These are phyloP conservation scores for Agrenia bidenticulata DNA, from an alignment of 2,888 invertebrate species.

Conservation along the genomic window DNA sequence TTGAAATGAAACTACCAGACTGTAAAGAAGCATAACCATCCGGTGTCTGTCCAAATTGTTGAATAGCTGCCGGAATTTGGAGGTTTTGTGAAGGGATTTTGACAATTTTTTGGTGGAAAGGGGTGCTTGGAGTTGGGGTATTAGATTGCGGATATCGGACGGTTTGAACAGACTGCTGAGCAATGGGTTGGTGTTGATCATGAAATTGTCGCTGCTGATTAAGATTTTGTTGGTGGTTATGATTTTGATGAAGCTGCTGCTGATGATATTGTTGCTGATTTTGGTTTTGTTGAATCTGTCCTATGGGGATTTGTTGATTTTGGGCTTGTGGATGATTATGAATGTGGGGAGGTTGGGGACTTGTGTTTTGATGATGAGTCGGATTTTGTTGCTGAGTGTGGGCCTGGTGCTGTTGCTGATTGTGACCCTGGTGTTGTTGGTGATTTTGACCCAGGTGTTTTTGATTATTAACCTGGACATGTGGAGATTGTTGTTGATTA, in stretches of 20 bases:
- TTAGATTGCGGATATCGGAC: neutral
- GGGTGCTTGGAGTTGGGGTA: conserved; percentile 12
- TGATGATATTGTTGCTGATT: conserved; percentile 14
- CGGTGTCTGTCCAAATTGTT: conserved; percentile 18
- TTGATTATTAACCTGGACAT: conserved; percentile 7
- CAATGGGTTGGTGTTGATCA: conserved; percentile 21
- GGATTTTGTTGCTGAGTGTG: conserved; percentile 6
- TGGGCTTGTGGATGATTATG: conserved; percentile 7
- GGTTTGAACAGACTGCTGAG: conserved; percentile 1
- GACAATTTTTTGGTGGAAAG: conserved; percentile 23
- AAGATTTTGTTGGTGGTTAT: conserved; percentile 18
- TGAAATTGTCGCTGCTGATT: conserved; percentile 23
- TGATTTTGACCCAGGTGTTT: conserved; percentile 10
- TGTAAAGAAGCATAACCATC: conserved; percentile 41
- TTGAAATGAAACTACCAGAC: conserved; percentile 43
- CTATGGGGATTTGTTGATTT: conserved; percentile 16
- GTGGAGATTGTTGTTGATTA: neutral
- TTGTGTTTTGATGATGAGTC: conserved; percentile 17
- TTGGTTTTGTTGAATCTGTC: conserved; percentile 19
- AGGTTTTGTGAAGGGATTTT: conserved; percentile 9
- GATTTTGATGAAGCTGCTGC: conserved; percentile 12
- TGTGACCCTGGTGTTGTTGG: conserved; percentile 12
- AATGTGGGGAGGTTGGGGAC: neutral
- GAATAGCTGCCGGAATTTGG: conserved; percentile 10
- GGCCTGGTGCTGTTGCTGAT: conserved; percentile 12